These are phyloP conservation scores for Pyralis farinalis DNA, from an alignment of 2,888 invertebrate genomes.

Conservation along the genomic window DNA sequence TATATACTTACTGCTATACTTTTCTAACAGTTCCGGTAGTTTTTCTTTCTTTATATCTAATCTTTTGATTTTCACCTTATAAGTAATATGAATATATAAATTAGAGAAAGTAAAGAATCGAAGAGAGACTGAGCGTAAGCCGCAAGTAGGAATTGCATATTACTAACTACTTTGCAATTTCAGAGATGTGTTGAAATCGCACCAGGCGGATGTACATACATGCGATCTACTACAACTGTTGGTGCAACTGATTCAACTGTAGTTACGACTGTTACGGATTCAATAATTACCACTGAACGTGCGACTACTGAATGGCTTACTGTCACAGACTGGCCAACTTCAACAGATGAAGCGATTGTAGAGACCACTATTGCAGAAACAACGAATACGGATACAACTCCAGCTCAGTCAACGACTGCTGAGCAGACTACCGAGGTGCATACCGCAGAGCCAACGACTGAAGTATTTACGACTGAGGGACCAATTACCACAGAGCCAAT, in stretches of 20 bases:
- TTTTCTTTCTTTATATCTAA: too few relatives aligned
- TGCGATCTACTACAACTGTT: neutral
- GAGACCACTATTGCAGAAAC: neutral
- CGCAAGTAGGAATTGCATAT: too few relatives aligned
- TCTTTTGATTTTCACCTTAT: too few relatives aligned
- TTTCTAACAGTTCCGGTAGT: too few relatives aligned
- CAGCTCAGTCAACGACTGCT: neutral
- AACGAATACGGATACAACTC: neutral
- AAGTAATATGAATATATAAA: too few relatives aligned
- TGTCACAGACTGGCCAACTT: neutral
- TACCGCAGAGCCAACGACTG: neutral
- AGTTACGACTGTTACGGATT: too few relatives aligned
- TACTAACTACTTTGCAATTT: too few relatives aligned
- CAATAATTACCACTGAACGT: too few relatives aligned
- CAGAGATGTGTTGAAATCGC: neutral
- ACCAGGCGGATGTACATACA: neutral
- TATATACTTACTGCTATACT: too few relatives aligned
- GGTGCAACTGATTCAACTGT: too few relatives aligned
- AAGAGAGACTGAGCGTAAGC: too few relatives aligned
- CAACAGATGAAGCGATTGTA: neutral
- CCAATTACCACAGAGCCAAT: neutral
- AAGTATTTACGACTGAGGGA: neutral
- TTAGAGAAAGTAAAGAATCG: too few relatives aligned
- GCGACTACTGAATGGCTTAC: neutral
- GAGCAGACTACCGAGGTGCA: neutral